Evolutionary conservation across 2,113 vertebrate species (phyloP).

Genomic region (Nannobrachium achirus): DNA sequence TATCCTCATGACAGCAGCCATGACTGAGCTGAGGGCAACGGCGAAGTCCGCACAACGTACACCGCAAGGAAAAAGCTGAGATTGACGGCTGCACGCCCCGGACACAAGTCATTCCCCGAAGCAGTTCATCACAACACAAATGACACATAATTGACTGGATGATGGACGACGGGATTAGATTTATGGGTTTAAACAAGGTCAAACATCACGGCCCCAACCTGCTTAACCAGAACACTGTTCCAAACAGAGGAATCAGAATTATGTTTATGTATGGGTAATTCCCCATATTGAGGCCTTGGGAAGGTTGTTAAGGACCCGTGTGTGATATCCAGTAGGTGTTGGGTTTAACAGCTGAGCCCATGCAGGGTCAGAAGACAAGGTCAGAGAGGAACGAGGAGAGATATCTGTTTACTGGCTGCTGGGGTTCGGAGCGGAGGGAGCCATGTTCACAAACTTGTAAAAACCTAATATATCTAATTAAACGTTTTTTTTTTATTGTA

Average conservation of each 20-base stretch:
- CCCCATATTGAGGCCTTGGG: slow-evolving; percentile 67
- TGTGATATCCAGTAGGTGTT: slow-evolving; percentile 73
- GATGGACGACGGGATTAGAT: slow-evolving; percentile 78
- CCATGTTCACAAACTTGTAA: not conserved
- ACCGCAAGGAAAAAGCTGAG: slow-evolving; percentile 67
- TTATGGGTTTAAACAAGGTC: slow-evolving; percentile 79
- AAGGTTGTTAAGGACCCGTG: slow-evolving; percentile 75
- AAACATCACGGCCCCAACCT: slow-evolving; percentile 74
- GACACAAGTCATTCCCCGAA: slow-evolving; percentile 69
- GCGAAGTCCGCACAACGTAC: slow-evolving; percentile 41
- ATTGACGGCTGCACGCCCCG: slow-evolving; percentile 66
- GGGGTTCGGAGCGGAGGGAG: slow-evolving; percentile 17
- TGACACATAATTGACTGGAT: slow-evolving; percentile 80
- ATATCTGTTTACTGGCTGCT: slow-evolving; percentile 47
- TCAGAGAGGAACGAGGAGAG: slow-evolving; percentile 60
- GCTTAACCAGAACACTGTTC: slow-evolving; percentile 70
- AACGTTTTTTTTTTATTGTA: not conserved
- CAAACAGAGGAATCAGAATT: slow-evolving; percentile 64
- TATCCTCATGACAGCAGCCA: slow-evolving; percentile 39
- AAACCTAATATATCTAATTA: not conserved
- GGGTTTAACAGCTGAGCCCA: slow-evolving; percentile 72
- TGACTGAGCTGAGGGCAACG: slow-evolving; percentile 58
- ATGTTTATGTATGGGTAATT: slow-evolving; percentile 75
- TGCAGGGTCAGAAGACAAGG: slow-evolving; percentile 74
- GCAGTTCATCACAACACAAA: slow-evolving; percentile 77